phyloP scores from a whole-genome alignment of 1,140 invertebrate genomes.

The Amphibalanus amphitrite region DNA sequence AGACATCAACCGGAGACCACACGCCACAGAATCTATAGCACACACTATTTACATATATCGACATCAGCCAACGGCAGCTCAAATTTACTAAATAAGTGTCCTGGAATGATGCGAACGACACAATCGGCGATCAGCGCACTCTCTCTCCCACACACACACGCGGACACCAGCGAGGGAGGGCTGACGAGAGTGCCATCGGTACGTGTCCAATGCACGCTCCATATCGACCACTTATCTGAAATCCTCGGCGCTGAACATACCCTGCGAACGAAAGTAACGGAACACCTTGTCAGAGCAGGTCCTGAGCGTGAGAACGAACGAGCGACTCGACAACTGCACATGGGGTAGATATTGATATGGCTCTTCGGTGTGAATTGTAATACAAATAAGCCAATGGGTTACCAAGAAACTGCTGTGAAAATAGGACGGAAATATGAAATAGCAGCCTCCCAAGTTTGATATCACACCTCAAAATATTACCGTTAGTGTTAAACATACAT shows the following conservation, averaged over 20 bases:
- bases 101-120: not conserved
- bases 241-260: not conserved
- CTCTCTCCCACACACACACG: not conserved
- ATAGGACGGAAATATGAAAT: too few species aligned
- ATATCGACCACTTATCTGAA: not conserved
- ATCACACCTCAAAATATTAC: too few species aligned
- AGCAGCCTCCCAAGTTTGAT: too few species aligned
- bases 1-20: not conserved
- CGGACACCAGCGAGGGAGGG: not conserved
- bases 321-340: too few species aligned
- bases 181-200: too few species aligned
- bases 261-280: not conserved
- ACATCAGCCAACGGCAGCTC: not conserved
- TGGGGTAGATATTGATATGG: too few species aligned
- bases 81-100: not conserved
- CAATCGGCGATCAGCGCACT: not conserved
- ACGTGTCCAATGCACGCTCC: not conserved
- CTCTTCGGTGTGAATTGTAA: too few species aligned
- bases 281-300: not conserved
- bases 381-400: too few species aligned
- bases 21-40: not conserved
- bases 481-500: too few species aligned
- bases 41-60: not conserved
- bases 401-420: too few species aligned
- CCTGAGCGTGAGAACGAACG: too few species aligned